Conservation (phyloP, 2,888 invertebrate species). For the Lasius fuliginosus region DNA sequence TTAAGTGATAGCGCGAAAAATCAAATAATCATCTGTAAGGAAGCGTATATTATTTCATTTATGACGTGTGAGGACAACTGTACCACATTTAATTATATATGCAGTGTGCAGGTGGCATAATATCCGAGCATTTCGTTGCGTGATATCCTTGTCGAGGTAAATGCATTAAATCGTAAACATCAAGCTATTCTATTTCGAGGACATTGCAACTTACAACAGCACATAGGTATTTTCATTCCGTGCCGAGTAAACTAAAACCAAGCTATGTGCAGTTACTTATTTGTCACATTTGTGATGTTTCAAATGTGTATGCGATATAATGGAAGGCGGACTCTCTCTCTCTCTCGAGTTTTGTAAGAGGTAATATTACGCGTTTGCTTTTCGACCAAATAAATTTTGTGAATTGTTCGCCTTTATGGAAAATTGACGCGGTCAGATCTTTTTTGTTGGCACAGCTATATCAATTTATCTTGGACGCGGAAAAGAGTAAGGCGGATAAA, state of each 20-base stretch:
- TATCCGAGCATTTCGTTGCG: constrained; percentile 6
- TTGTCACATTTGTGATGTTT: not conserved
- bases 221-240: not conserved
- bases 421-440: constrained; percentile 1
- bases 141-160: constrained; percentile 9
- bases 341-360: not conserved
- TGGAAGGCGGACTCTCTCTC: not conserved
- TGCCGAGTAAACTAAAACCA: not conserved
- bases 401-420: not conserved
- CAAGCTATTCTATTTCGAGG: constrained; percentile 20
- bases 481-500: not conserved
- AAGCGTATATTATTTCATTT: constrained; percentile 23
- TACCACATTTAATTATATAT: not conserved
- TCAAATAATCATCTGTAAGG: not conserved
- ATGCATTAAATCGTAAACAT: constrained; percentile 37
- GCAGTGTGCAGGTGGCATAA: constrained; percentile 20
- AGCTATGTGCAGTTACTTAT: not conserved
- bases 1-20: not conserved
- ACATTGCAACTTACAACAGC: not conserved
- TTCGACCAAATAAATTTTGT: not conserved
- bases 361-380: not conserved
- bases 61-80: constrained; percentile 9
- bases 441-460: not conserved
- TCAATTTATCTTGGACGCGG: constrained; percentile 18
- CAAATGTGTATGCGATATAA: not conserved